Conservation (phyloP, 2,888 invertebrate species). For the Dolomedes plantarius region DNA sequence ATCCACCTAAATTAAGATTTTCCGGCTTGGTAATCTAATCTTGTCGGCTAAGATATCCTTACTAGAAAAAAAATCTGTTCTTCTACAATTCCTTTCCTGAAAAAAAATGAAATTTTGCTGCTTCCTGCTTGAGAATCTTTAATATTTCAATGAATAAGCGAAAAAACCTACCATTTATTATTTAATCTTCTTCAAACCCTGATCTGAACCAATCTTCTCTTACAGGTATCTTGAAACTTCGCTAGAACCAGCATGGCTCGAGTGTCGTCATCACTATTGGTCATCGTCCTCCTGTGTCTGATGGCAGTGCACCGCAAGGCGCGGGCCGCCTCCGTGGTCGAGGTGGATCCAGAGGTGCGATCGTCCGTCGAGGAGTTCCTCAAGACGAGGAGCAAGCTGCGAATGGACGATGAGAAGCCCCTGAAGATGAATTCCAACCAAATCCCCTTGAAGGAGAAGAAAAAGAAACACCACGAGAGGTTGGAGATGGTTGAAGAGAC, state of each 20-base stretch:
- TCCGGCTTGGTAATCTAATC: no score
- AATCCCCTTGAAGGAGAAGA: neutral
- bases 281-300: slow-evolving; percentile 1
- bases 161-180: no score
- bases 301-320: neutral
- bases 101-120: no score
- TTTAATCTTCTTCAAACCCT: no score
- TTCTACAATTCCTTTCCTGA: no score
- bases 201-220: no score
- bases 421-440: slow-evolving; percentile 19
- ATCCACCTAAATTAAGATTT: no score
- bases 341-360: slow-evolving; percentile 26
- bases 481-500: slow-evolving; percentile 55
- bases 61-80: no score
- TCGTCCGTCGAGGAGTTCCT: slow-evolving; percentile 44
- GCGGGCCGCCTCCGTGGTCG: slow-evolving; percentile 10
- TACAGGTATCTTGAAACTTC: no score
- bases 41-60: no score
- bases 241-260: neutral
- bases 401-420: slow-evolving; percentile 29
- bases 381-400: slow-evolving; percentile 12
- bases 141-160: no score
- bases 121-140: no score
- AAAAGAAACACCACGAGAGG: slow-evolving; percentile 20
- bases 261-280: neutral